These are phyloP conservation scores for Drosophila insularis DNA, from an alignment of 1,140 invertebrate species.

Conservation along the genomic window DNA sequence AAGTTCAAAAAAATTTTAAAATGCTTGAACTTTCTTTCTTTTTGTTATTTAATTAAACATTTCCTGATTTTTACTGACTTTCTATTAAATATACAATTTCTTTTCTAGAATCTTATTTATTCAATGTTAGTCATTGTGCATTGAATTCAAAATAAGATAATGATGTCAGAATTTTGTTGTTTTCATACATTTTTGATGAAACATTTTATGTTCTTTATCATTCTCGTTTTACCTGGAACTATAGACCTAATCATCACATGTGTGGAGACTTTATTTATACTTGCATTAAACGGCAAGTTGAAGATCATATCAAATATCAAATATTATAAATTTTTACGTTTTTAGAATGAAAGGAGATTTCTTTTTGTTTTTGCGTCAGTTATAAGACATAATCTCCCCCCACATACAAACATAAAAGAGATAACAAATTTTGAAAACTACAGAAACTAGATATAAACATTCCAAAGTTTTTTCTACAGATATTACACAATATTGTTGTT, in stretches of 20 bases:
- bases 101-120: neutral
- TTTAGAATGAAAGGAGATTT: neutral
- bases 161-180: neutral
- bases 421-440: constrained; percentile 13
- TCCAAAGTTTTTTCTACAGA: constrained; percentile 24
- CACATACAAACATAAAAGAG: neutral
- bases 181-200: neutral
- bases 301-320: constrained; percentile 5
- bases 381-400: neutral
- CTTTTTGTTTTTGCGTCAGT: neutral
- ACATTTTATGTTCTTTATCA: constrained; percentile 2
- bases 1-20: too few species aligned
- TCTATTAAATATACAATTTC: too few species aligned
- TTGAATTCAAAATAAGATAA: neutral
- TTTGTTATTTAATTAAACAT: neutral
- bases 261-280: neutral
- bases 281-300: too few species aligned
- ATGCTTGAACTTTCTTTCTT: too few species aligned
- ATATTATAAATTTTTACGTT: constrained; percentile 5
- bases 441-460: constrained; percentile 23
- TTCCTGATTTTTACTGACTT: neutral
- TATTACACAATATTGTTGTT: neutral
- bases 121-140: neutral
- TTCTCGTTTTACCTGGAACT: neutral
- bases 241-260: neutral